A percentile compares a stretch with the other conserved stretches of the same genome.
Conservation (phyloP, 1,140 invertebrate species). For the Drosophila busckii region DNA sequence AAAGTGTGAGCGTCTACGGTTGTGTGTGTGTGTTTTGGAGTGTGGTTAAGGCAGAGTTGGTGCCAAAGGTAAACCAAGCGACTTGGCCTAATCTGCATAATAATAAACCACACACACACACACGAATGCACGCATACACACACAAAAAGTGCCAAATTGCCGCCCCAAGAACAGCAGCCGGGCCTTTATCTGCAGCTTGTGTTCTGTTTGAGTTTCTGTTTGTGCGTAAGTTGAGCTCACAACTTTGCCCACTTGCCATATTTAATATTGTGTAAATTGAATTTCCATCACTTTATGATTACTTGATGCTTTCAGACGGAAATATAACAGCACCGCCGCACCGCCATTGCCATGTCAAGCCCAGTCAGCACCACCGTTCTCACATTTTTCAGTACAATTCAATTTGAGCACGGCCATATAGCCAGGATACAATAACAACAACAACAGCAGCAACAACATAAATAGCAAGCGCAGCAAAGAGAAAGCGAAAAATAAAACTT, state of each 20-base stretch:
- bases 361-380: conserved; percentile 11
- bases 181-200: neutral
- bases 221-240: conserved; percentile 2
- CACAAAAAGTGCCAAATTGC: conserved; percentile 48
- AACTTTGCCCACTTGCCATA: conserved; percentile 45
- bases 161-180: conserved; percentile 1
- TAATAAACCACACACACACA: conserved; percentile 64
- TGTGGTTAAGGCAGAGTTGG: conserved; percentile 10
- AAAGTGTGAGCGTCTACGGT: neutral
- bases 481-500: neutral
- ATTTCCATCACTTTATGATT: conserved; percentile 77
- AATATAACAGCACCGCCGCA: too few species aligned
- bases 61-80: conserved; percentile 43
- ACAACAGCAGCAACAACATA: too few species aligned
- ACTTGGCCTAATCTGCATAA: conserved; percentile 73
- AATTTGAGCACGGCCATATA: neutral
- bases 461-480: neutral
- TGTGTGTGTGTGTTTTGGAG: conserved; percentile 31
- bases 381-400: conserved; percentile 17
- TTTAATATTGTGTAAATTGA: conserved; percentile 74
- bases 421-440: neutral
- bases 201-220: neutral
- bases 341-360: conserved; percentile 2
- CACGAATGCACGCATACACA: conserved; percentile 13
- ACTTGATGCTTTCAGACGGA: conserved; percentile 61